Evolutionary conservation across 2,888 invertebrate species (phyloP), one percentile per base, ranked within the genome.

Genomic region (Ophioninae sp.): DNA sequence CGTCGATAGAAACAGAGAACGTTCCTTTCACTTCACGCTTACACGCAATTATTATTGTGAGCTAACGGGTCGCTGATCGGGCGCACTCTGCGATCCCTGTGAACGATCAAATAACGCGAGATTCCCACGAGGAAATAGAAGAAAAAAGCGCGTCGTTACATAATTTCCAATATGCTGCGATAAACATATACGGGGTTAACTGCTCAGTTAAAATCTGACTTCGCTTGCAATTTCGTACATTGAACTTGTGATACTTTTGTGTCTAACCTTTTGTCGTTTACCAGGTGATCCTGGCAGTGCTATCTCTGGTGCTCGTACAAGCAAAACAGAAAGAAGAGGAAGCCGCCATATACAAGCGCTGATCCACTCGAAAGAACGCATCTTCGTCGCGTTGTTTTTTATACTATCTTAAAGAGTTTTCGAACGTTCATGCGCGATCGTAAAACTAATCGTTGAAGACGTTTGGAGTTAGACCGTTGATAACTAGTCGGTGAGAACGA

Each of bases 251-350:
- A 41, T 41, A 41, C 41, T 41, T 50, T 17, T 13, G 44, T 44
- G 13, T 17, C 13, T 13, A 2, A 17, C 3, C 87, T 81, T 82
- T 89, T 86, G 80, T 81, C 65, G 87, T 86, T 84, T 93, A 93
- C 30, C 93, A 96, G 96, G 94, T 96, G 6, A 93, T 97, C 77
- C 95, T 96, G 89, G 95, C 94, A 7, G 96, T 96, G 0, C 94
- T 97, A 93, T 95, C 96, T 1, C 88, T 96, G 64, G 94, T 96
- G 13, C 94, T 97, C 17, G 94, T 96, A 10, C 96, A 96, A 92
- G 97, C 96, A 1, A 94, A 97, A 41, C 95, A 95, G 90, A 96
- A 96, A 91, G 96, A 97, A 93, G 96, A 96, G 87, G 95, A 96
- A 5, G 93, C 92, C 81, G 94, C 94, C 0, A 93, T 93, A 10